Base-by-base conservation (phyloP, 2,113 vertebrate genomes). In the Ptilonorhynchus violaceus region DNA sequence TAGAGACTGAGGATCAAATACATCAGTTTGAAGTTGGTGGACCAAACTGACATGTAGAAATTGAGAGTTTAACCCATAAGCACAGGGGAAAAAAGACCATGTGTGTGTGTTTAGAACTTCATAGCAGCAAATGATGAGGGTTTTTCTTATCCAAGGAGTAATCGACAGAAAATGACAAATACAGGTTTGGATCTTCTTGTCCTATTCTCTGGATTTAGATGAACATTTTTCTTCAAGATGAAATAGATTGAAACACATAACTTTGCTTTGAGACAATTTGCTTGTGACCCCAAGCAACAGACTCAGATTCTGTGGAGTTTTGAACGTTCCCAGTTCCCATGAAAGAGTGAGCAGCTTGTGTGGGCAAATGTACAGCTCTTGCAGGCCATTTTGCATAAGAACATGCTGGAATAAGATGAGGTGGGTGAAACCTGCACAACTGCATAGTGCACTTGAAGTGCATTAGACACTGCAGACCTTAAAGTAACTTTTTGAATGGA, bases 1-100 rank as follows among this genome's bases (percentile, higher is more conserved):
- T 94, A 44, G 35, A 95, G 31, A 30, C 28, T 28, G 39, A 78
- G 17, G 15, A 37, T 82, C 66, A 58, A 60, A 39, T 89, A 35
- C 1, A 1, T 67, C 31, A 78, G 6, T 30, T 37, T 70, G 39
- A 74, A 81, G 63, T 47, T 0, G 0, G 8, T 75, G 22, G n/a
- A 70, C 20, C 44, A 70, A 84, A 69, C 18, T n/a, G 33, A 21
- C 5, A 4, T 47, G 41, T 5, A 63, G 7, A 46, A 70, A 62
- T 37, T 7, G 8, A 83, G 50, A 68, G 69, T 62, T 78, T 92
- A 81, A 37, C 44, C 20, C 35, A 7, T 30, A 46, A 68, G 5
- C 15, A 52, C 20, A 49, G 56, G 7, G 7, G 20, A 23, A 74
- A 50, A 50, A 68, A 52, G 4, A 15, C 4, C 4, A 44, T 58